Percentiles rank a stretch among this genome's conserved stretches.
Conservation (phyloP, 2,797 vertebrate genomes). For the Pteronotus mesoamericanus region DNA sequence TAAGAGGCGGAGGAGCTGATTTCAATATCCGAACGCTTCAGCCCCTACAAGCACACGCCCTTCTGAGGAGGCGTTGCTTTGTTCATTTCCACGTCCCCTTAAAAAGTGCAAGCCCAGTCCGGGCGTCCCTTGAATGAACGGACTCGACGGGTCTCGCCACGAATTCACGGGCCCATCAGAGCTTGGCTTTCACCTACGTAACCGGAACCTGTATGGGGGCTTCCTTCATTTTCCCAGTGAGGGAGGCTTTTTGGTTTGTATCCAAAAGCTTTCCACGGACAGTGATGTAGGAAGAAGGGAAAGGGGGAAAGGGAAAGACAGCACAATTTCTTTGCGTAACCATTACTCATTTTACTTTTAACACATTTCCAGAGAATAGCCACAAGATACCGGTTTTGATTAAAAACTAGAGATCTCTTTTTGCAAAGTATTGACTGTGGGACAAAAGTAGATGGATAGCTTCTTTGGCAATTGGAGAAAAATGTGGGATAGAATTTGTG, state of each 20-base stretch:
- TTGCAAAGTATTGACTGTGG: not conserved
- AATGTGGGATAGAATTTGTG: not conserved
- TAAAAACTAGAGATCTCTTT: not conserved
- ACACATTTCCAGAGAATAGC: not conserved
- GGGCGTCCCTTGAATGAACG: accelerated
- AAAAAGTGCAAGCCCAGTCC: not conserved
- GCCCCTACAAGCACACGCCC: no score
- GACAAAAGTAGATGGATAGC: not conserved
- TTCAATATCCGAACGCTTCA: not conserved
- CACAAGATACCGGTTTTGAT: not conserved
- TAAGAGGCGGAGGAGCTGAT: not conserved
- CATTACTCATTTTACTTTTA: not conserved
- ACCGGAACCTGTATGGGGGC: not conserved
- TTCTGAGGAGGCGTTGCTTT: not conserved
- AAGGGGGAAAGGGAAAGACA: accelerated
- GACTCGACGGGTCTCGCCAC: accelerated
- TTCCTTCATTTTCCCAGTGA: not conserved
- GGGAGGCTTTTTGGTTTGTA: not conserved
- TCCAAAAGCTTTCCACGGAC: not conserved
- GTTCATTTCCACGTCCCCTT: not conserved
- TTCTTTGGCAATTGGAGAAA: not conserved
- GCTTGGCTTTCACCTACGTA: not conserved
- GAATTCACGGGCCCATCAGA: not conserved
- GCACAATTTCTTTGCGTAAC: no score
- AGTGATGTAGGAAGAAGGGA: not conserved